Conservation (phyloP, 2,113 vertebrate genomes). For the Mastomys coucha region DNA sequence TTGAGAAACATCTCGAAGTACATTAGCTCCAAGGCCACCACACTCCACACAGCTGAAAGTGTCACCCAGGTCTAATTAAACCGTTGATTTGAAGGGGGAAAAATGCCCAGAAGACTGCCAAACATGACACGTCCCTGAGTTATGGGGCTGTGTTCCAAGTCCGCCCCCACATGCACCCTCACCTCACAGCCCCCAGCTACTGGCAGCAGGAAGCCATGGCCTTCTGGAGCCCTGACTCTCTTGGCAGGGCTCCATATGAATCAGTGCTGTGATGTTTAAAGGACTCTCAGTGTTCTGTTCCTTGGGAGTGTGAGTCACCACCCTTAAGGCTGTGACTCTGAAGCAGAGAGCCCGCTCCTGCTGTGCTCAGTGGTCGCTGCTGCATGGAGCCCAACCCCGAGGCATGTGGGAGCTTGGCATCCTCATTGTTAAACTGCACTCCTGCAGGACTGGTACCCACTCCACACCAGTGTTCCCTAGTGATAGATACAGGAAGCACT, state of each 20-base stretch:
- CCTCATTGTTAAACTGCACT: background rate
- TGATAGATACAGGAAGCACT: background rate
- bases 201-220: background rate
- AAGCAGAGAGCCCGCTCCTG: background rate
- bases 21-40: background rate
- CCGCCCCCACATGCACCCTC: background rate
- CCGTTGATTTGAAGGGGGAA: background rate
- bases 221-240: background rate
- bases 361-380: background rate
- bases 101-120: background rate
- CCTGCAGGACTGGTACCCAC: background rate
- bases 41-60: background rate
- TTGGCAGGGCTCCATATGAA: background rate
- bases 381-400: background rate
- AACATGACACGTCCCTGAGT: background rate
- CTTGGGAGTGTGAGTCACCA: background rate
- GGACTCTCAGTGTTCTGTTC: background rate
- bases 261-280: background rate
- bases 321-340: rapidly evolving
- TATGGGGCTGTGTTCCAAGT: rapidly evolving
- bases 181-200: background rate
- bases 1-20: background rate
- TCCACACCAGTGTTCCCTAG: background rate
- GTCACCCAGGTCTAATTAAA: background rate
- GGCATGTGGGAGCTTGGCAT: background rate